Base-by-base conservation (phyloP, 2,888 invertebrate genomes). In the Automeris io region DNA sequence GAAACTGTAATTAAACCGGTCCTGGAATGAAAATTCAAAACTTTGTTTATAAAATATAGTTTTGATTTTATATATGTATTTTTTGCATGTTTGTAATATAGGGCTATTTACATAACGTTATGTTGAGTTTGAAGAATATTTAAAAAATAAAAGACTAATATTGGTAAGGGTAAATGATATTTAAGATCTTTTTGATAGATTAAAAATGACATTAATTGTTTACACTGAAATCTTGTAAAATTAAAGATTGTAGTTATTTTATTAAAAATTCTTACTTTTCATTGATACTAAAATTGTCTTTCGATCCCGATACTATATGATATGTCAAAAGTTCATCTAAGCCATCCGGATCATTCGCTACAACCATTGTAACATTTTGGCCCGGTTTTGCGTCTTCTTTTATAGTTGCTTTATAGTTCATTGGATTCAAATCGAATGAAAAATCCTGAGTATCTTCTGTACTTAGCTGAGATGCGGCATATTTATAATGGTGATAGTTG, bases 321-420 rank as follows among this genome's bases (percentile, higher is more conserved):
- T 93, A 94, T 0, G 88, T 89, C 0, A 94, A 58, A 6, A 91
- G 71, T 47, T 89, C 88, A 62, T 94, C 93, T 8, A 92, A 76
- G 0, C 94, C 94, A 70, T 95, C 95, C 0, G 93, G 93, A 73
- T 95, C 95, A 41, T 91, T 91, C 0, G 95, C 95, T 12, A 89
- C 70, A 0, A 94, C 91, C 32, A 83, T 89, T 0, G 93, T 90
- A 0, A 95, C 91, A 67, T 91, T 90, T 8, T 90, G 89, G 1
- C 93, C 93, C 1, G 91, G 76, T 2, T 85, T 70, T 0, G 93
- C 90, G 61, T 93, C 92, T 74, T 95, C 94, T 34, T 88, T 85
- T 12, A 94, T 88, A 33, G 88, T 90, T 0, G 91, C 92, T 45
- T 91, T 89, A 55, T 94, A 94, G 33, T 90, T 91, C 59, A 90